Base-by-base conservation (phyloP, 2,113 vertebrate genomes). In the Ictalurus punctatus region DNA sequence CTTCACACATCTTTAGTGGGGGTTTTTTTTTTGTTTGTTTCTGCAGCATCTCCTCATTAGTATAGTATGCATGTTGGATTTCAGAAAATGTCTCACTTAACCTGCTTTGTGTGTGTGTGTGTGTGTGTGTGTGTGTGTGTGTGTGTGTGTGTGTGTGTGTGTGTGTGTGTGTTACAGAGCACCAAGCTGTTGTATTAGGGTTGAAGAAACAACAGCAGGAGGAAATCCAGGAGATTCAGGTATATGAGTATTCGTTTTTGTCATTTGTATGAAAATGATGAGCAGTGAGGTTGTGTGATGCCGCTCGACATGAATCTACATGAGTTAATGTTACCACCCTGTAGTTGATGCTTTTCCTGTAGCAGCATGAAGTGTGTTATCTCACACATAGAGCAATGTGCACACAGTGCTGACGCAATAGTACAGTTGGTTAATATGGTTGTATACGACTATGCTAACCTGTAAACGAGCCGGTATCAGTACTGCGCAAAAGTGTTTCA, bases 181-280 rank as follows among this genome's bases (percentile, higher is more conserved):
- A 94, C 92, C 95, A 95, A 86, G 86, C 95, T 88, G 89, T 92
- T 82, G 86, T 91, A 84, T 86, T 91, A 88, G 96, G 92, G 93
- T 91, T 92, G 90, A 94, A 93, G 89, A 94, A 94, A 89, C 94
- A 95, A 86, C 0, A 90, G 85, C 90, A 87, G 81, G 94, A 94
- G 25, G 95, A 94, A 87, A 93, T 92, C 86, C 93, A 92, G 17
- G 94, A 69, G 40, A 85, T 95, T 90, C 93, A 96, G 96, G 97
- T 98, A 93, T 90, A 90, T 89, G 9, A 10, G 48, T 52, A 10
- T 10, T 52, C 27, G 1, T 16, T 54, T 54, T 34, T 19, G 1
- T 67, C 21, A 12, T 19, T 89, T 48, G 48, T 48, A 5, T 48
- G 69, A 8, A 73, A 19, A 1, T 12, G 48, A 52, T 52, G 8